These are phyloP conservation scores for Hololepta plana DNA, from an alignment of 2,888 invertebrate species.

Conservation along the genomic window DNA sequence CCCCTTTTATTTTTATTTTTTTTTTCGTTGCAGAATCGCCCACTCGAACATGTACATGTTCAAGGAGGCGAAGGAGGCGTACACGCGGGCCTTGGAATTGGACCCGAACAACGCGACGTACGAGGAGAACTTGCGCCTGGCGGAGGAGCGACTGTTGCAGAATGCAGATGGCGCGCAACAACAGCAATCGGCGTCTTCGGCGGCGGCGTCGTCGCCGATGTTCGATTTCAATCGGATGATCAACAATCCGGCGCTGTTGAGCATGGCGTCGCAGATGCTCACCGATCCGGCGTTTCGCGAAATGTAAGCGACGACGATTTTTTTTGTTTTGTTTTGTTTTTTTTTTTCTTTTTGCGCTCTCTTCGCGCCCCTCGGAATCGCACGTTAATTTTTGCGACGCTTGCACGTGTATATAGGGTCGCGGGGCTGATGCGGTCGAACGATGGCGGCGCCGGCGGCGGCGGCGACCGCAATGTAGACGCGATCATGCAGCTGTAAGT, in stretches of 20 bases:
- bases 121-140: conserved; percentile 66
- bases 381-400: no score
- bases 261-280: conserved; percentile 71
- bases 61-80: conserved; percentile 70
- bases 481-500: conserved; percentile 11
- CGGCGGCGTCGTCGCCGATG: conserved; percentile 9
- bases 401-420: no score
- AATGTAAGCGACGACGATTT: conserved; percentile 25
- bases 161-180: conserved; percentile 1
- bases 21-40: conserved; percentile 37
- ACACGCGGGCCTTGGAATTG: conserved; percentile 69
- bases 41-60: conserved; percentile 68
- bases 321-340: conserved; percentile 1
- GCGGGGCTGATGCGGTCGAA: neutral
- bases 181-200: neutral
- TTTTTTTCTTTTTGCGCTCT: conserved; percentile 1
- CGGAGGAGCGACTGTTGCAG: conserved; percentile 39
- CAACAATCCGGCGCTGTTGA: conserved; percentile 65
- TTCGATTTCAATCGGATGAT: conserved; percentile 48
- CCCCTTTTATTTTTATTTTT: neutral
- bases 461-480: conserved; percentile 7
- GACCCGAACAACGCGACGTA: conserved; percentile 90
- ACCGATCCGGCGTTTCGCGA: conserved; percentile 71
- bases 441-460: conserved; percentile 3
- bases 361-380: neutral